These are phyloP conservation scores for Probaryconus sp. DNA, from an alignment of 1,140 invertebrate genomes.

Conservation along the genomic window DNA sequence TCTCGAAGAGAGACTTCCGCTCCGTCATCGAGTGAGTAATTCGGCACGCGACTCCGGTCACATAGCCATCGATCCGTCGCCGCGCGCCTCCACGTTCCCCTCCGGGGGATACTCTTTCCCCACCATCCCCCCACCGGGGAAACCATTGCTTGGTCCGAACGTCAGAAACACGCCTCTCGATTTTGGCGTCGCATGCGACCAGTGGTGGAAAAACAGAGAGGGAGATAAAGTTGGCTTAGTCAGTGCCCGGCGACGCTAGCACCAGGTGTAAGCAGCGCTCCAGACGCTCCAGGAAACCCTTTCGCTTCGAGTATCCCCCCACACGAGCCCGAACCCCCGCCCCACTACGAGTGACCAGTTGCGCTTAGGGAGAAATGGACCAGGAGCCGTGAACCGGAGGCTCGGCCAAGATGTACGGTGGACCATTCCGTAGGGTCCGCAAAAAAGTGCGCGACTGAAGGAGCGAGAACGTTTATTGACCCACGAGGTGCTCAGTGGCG, in stretches of 20 bases:
- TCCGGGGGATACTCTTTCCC: constrained; percentile 21
- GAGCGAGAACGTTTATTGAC: constrained; percentile 17
- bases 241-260: constrained; percentile 46
- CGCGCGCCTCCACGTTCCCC: constrained; percentile 67
- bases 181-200: constrained; percentile 49
- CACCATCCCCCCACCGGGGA: constrained; percentile 61
- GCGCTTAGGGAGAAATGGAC: constrained; percentile 56
- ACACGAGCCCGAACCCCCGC: not conserved
- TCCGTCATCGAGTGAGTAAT: constrained; percentile 45
- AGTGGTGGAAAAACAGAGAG: constrained; percentile 47
- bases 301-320: constrained; percentile 31
- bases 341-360: constrained; percentile 5
- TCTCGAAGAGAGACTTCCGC: too few species aligned
- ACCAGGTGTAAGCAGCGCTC: constrained; percentile 32
- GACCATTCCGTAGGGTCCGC: constrained; percentile 56
- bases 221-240: constrained; percentile 46
- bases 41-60: constrained; percentile 50
- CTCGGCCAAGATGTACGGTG: not conserved
- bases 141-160: constrained; percentile 63
- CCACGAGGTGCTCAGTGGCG: constrained; percentile 20
- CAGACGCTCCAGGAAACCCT: constrained; percentile 29
- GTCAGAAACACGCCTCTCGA: constrained; percentile 66
- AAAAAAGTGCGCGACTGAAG: constrained; percentile 60
- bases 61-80: constrained; percentile 70
- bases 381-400: constrained; percentile 30